Evolutionary conservation across 2,113 vertebrate species (phyloP).

Genomic region (Apteryx owenii): DNA sequence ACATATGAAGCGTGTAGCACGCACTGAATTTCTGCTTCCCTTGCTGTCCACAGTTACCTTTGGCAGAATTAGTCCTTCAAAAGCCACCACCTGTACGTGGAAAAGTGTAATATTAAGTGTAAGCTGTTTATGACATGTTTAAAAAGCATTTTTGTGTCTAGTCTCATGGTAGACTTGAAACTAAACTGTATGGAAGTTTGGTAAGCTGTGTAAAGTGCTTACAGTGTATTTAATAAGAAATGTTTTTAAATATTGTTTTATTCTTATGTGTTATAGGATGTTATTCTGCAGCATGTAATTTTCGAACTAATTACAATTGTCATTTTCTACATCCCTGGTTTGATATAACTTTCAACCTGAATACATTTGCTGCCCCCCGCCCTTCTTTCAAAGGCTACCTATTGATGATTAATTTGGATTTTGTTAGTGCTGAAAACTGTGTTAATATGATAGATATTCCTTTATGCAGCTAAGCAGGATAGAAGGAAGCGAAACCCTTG

Average conservation of each 20-base stretch:
- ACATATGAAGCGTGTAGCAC: neutral
- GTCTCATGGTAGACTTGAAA: neutral
- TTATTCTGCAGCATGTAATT: constrained; percentile 14
- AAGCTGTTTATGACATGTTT: neutral
- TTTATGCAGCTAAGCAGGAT: neutral
- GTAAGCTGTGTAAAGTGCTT: neutral
- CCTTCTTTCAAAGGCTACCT: neutral
- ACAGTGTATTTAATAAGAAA: neutral
- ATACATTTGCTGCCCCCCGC: neutral
- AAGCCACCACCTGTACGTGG: neutral
- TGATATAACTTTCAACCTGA: constrained; percentile 22
- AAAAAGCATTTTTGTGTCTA: neutral
- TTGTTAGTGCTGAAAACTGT: neutral
- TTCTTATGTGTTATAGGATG: neutral
- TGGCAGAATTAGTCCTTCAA: neutral
- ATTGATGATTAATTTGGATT: neutral
- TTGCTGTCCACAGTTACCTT: neutral
- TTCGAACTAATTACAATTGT: neutral
- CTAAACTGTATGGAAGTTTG: neutral
- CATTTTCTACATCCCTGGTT: neutral
- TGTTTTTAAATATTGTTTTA: neutral
- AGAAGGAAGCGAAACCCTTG: neutral
- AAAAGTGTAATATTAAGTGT: neutral
- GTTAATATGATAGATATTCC: neutral
- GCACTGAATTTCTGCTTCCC: neutral